Conservation (phyloP, 2,113 vertebrate genomes). For the Colius striatus region DNA sequence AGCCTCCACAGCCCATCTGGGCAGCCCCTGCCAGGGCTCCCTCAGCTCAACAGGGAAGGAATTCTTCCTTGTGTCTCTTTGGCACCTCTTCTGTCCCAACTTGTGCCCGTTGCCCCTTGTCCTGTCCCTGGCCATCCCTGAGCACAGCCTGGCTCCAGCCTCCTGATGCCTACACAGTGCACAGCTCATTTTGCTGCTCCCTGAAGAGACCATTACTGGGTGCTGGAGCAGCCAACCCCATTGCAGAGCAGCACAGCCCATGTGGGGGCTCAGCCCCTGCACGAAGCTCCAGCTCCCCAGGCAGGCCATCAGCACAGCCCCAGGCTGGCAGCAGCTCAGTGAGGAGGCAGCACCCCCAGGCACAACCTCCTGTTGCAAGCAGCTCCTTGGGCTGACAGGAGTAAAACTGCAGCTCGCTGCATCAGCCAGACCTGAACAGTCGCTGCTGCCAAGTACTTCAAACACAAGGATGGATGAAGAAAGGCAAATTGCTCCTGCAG, state of each 20-base stretch:
- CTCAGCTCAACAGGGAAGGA: no score
- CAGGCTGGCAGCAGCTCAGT: rapidly evolving
- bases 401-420: not conserved
- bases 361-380: not conserved
- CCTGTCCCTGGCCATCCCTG: no score
- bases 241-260: rapidly evolving
- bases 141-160: no score
- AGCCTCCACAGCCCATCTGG: no score
- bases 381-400: not conserved
- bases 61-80: no score
- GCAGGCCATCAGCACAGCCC: rapidly evolving
- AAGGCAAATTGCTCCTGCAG: not conserved
- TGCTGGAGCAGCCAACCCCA: not conserved
- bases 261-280: rapidly evolving
- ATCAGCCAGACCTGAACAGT: rapidly evolving
- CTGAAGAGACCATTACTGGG: rapidly evolving
- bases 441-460: not conserved
- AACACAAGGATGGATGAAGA: not conserved
- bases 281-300: not conserved
- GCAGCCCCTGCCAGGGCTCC: no score
- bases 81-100: no score
- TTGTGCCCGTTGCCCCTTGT: no score
- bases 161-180: no score
- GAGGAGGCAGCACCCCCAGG: not conserved
- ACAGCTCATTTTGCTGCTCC: not conserved